A percentile compares a stretch with the other conserved stretches of the same genome.
Evolutionary conservation across 2,113 vertebrate genomes (phyloP).

Genomic region (Sminthopsis crassicaudata): DNA sequence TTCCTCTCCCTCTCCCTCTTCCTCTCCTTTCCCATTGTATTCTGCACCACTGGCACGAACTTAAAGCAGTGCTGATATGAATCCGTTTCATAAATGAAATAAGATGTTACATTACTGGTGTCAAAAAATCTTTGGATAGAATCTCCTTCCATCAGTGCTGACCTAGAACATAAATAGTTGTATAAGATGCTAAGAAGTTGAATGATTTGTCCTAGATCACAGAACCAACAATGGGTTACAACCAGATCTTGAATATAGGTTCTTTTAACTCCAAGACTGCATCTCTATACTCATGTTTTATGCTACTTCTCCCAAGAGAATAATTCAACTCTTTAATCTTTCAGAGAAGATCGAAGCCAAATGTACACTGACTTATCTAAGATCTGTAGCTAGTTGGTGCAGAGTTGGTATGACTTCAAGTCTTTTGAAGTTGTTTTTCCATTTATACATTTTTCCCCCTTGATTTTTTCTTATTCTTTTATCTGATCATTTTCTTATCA

Average conservation of each 20-base stretch:
- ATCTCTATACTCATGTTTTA: no score
- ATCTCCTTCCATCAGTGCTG: neutral
- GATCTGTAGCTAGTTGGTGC: no score
- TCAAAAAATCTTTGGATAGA: neutral
- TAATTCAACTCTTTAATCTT: neutral
- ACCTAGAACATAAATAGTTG: no score
- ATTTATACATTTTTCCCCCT: neutral
- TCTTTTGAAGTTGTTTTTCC: neutral
- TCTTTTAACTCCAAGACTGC: no score
- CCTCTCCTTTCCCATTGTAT: neutral
- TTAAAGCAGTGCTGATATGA: no score
- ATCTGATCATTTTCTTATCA: neutral
- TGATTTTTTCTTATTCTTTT: neutral
- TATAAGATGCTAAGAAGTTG: neutral
- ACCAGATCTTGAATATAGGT: no score
- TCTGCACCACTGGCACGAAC: neutral
- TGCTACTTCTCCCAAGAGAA: neutral
- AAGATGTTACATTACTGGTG: neutral
- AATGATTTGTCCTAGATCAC: neutral
- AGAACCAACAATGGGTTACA: neutral
- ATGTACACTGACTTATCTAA: no score
- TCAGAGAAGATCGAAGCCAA: neutral
- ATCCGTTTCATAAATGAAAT: neutral
- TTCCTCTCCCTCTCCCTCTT: no score
- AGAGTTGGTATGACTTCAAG: neutral